Conservation (phyloP, 2,797 vertebrate genomes). For the Iguana delicatissima region DNA sequence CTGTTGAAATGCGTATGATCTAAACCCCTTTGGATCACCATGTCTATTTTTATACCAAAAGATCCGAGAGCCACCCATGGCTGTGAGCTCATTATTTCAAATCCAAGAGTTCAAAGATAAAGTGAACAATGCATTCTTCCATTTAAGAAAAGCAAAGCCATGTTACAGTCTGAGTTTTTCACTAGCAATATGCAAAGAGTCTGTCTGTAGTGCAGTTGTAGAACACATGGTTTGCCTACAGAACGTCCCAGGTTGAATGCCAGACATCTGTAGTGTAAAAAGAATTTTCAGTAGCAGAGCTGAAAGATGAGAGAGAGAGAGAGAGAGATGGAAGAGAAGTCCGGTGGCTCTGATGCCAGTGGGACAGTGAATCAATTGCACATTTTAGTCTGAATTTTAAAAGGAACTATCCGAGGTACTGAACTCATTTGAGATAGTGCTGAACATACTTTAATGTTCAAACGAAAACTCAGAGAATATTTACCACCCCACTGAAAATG, state of each 20-base stretch:
- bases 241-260: background rate
- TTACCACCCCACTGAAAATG: too few relatives aligned
- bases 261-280: background rate
- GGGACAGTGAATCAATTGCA: background rate
- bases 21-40: background rate
- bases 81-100: constrained; percentile 17
- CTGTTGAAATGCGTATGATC: constrained; percentile 26
- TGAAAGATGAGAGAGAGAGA: background rate
- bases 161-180: background rate
- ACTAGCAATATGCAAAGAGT: background rate
- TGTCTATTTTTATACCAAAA: background rate
- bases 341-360: background rate
- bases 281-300: background rate
- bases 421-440: too few relatives aligned
- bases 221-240: background rate
- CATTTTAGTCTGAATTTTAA: too few relatives aligned
- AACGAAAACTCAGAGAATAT: too few relatives aligned
- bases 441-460: too few relatives aligned
- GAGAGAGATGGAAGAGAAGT: too few relatives aligned
- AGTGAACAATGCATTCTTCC: background rate
- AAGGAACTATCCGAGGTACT: too few relatives aligned
- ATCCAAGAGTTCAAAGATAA: background rate
- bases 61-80: background rate
- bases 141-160: background rate
- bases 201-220: background rate